A percentile compares a stretch with the other conserved stretches of the same genome.
Conservation (phyloP, 2,113 vertebrate species). For the Azemiops feae region DNA sequence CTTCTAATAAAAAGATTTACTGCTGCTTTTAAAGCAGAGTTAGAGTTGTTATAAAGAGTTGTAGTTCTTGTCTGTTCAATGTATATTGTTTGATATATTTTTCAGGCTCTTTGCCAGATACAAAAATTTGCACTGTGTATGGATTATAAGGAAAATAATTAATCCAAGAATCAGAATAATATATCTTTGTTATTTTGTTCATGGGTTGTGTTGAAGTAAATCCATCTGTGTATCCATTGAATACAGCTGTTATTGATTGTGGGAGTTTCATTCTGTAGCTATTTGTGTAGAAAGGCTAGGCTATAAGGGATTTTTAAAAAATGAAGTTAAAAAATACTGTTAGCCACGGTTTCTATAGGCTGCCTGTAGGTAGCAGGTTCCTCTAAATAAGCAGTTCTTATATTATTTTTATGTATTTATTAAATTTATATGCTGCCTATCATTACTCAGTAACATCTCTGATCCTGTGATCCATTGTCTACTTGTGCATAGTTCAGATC, state of each 20-base stretch:
- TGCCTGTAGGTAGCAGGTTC: background rate
- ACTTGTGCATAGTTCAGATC: background rate
- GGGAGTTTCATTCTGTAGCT: background rate
- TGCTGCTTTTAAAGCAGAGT: background rate
- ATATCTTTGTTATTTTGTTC: background rate
- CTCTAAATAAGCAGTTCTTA: background rate
- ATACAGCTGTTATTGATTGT: background rate
- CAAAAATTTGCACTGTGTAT: background rate
- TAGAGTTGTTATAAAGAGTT: background rate
- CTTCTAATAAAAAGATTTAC: background rate
- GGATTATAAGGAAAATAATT: background rate
- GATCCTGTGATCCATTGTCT: background rate
- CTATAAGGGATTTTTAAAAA: background rate
- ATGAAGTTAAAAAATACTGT: background rate
- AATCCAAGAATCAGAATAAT: background rate
- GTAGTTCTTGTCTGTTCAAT: background rate
- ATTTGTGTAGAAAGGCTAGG: background rate
- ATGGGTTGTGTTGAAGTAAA: background rate
- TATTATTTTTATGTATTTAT: background rate
- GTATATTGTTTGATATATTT: background rate
- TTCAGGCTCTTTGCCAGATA: background rate
- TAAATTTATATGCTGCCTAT: background rate
- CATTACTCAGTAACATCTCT: background rate
- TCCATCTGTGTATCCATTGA: background rate
- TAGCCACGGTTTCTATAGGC: background rate